Base-by-base conservation (phyloP, 2,888 invertebrate species). In the Philereme transversata region DNA sequence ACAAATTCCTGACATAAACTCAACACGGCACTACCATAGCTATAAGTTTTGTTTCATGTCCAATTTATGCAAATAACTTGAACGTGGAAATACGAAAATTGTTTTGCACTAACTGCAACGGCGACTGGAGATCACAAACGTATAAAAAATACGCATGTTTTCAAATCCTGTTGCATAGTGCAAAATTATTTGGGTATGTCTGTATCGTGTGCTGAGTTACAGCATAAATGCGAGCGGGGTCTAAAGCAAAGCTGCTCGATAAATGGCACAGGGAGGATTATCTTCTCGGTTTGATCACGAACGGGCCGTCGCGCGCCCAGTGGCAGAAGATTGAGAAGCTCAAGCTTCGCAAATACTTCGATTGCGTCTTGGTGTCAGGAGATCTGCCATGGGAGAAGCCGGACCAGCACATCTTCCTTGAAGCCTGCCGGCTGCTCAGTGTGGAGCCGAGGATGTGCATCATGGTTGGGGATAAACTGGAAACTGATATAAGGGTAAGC, bases 381-480 rank as follows among this genome's bases (percentile, higher is more conserved):
- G 97, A 97, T 88, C 90, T 96, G 74, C 96, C 96, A 4, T 97
- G 96, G 95, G 97, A 97, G 89, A 97, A 97, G 85, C 97, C 97
- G 0, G 94, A 96, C 81, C 94, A 95, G 70, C 94, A 95, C 81
- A 97, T 97, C 85, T 97, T 97, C 87, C 93, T 95, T 70, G 95
- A 96, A 74, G 97, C 97, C 38, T 97, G 97, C 88, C 94, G 95
- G 77, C 93, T 94, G 80, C 94, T 97, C 60, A 94, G 94, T 68
- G 96, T 97, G 22, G 93, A 95, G 79, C 96, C 97, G 0, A 88
- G 93, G 57, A 94, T 95, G 70, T 97, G 97, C 87, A 93, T 97
- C 74, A 97, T 97, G 97, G 95, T 97, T 77, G 97, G 97, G 50
- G 97, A 97, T 82, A 97, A 97, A 82, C 87, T 97, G 71, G 97